phyloP scores from a whole-genome alignment of 2,797 vertebrate genomes.

The Danio tinwini region DNA sequence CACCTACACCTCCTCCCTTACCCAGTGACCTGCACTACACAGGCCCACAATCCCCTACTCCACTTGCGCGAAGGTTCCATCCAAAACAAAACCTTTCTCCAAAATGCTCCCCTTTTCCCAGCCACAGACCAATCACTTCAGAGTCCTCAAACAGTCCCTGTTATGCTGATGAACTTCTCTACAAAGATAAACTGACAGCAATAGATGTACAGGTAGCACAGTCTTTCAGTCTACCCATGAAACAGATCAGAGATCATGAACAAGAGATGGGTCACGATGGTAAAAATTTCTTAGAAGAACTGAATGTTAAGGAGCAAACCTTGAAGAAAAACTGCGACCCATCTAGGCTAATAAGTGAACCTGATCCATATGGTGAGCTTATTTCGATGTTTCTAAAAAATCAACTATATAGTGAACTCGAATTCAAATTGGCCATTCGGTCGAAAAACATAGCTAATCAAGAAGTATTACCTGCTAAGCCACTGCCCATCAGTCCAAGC shows the following conservation, averaged over 20 bases:
- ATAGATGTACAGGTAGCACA: conserved; percentile 41
- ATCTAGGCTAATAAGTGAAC: not conserved
- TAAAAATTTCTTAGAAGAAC: conserved; percentile 16
- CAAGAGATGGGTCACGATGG: not conserved
- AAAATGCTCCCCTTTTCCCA: conserved; percentile 15
- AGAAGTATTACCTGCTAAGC: conserved; percentile 55
- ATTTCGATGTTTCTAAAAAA: conserved; percentile 63
- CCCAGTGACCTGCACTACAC: conserved; percentile 72
- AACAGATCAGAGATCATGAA: conserved; percentile 37
- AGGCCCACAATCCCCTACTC: conserved; percentile 63
- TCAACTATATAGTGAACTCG: conserved; percentile 48
- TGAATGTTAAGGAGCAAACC: not conserved
- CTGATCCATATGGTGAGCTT: conserved; percentile 72
- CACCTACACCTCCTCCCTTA: conserved; percentile 76
- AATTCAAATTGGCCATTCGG: not conserved
- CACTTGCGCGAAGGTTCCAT: conserved; percentile 55
- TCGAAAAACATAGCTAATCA: conserved; percentile 46
- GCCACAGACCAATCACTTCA: conserved; percentile 56
- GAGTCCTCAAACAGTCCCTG: conserved; percentile 35
- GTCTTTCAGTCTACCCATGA: conserved; percentile 25
- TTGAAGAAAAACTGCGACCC: conserved; percentile 9
- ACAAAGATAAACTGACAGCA: conserved; percentile 38
- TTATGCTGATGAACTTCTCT: conserved; percentile 51
- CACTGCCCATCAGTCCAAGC: conserved; percentile 58
- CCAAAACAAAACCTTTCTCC: conserved; percentile 55